Evolutionary conservation across 2,113 vertebrate species (phyloP), one percentile per base, ranked within the genome.

Genomic region (Thalassarche chlororhynchos): DNA sequence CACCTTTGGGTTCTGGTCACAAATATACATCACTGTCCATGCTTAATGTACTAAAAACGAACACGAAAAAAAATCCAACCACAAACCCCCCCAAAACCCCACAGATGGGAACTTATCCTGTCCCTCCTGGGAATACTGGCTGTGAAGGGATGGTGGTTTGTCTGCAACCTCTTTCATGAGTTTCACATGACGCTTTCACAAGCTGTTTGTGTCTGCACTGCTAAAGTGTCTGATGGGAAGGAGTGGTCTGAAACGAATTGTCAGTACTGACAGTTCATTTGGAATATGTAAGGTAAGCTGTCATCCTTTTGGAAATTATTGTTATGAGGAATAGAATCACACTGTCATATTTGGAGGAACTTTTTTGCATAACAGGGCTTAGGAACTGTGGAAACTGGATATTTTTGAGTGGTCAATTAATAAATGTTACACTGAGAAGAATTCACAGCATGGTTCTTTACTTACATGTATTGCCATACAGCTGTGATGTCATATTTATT

Each of bases 81-180:
- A 10, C 5, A 68, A 68, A 46, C 19, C 2, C 6, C 6, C 7
- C 8, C 4, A 61, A 49, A 66, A 25, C 17, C 1, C 0, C 8
- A 21, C 12, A 12, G 6, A 9, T 29, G 4, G 25, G 46, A 83
- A 60, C 1, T 38, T 68, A 12, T 36, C 32, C 6, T 54, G 3
- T 36, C 6, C 8, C 17, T 85, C 8, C 17, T 51, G 18, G 8
- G 14, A 92, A 54, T 49, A 40, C 3, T n/a, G 14, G 4, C 19
- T 71, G 12, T 79, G 74, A 77, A 78, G 14, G 19, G 23, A 32
- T n/a, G 7, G 5, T 90, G 62, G 5, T 2, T 55, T 4, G 25
- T 54, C 26, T 66, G 28, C 31, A 90, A 66, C 10, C 4, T 14
- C 23, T 61, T 69, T 49, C 34, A 49, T 9, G 21, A 36, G 10